Percentiles rank a stretch among this genome's conserved stretches.
These are phyloP conservation scores for Drosophila nigrodunni DNA, from an alignment of 1,140 invertebrate genomes.

Conservation along the genomic window DNA sequence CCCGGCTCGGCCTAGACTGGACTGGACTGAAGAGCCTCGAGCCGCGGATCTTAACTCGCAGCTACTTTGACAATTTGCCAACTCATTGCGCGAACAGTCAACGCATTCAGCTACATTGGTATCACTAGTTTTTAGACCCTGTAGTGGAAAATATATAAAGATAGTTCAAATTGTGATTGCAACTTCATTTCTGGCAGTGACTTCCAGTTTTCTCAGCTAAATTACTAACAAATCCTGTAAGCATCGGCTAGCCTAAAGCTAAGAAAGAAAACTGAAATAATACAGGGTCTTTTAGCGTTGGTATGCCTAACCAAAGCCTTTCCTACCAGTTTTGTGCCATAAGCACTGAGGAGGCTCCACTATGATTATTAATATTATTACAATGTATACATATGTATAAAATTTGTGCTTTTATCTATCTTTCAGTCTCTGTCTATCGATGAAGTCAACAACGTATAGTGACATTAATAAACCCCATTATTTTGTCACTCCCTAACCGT, in stretches of 20 bases:
- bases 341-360: conserved; percentile 28
- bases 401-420: conserved; percentile 19
- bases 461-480: conserved; percentile 32
- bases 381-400: conserved; percentile 35
- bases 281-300: no score
- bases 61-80: conserved; percentile 50
- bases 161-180: no score
- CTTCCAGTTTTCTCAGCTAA: no score
- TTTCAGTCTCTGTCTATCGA: neutral
- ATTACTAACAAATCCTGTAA: no score
- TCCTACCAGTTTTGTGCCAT: conserved; percentile 2
- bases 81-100: conserved; percentile 35
- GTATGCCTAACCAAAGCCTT: no score
- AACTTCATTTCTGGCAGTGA: neutral
- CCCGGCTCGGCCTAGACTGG: no score
- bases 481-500: conserved; percentile 34
- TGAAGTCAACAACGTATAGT: conserved; percentile 25
- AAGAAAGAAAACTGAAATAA: no score
- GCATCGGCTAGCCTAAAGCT: no score
- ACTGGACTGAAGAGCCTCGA: neutral
- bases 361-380: conserved; percentile 46
- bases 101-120: conserved; percentile 3
- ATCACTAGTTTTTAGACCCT: neutral
- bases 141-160: no score
- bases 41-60: conserved; percentile 7